Conservation (phyloP, 2,113 vertebrate species). For the Pipra filicauda region DNA sequence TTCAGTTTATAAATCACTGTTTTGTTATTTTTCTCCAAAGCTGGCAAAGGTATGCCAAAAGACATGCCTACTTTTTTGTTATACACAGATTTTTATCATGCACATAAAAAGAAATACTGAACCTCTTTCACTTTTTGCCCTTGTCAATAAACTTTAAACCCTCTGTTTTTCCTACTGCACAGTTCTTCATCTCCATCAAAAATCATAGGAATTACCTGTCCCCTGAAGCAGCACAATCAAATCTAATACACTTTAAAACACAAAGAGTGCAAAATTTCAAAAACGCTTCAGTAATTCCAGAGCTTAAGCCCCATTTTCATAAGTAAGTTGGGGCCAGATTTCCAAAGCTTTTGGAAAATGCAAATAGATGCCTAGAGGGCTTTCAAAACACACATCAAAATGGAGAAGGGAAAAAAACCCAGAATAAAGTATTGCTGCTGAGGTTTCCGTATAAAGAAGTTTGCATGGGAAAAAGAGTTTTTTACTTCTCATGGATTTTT, state of each 20-base stretch:
- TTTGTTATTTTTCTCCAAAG: not conserved
- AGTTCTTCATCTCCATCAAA: not conserved
- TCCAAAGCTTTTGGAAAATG: conserved; percentile 39
- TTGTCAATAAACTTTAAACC: not conserved
- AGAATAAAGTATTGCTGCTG: conserved; percentile 9
- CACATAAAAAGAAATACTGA: not conserved
- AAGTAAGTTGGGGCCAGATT: conserved; percentile 25
- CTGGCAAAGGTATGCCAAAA: not conserved
- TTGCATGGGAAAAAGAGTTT: not conserved
- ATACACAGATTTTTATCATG: not conserved
- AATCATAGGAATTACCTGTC: not conserved
- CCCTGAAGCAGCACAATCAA: conserved; percentile 14
- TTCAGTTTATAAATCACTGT: not conserved
- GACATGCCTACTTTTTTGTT: not conserved
- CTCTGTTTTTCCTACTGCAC: not conserved
- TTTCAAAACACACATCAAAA: conserved; percentile 39
- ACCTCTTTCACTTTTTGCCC: not conserved
- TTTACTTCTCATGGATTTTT: not conserved
- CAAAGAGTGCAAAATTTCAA: not conserved
- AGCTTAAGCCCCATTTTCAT: conserved; percentile 24
- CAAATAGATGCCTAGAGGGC: conserved; percentile 27
- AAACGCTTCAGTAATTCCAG: not conserved
- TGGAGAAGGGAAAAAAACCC: not conserved
- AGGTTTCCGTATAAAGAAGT: conserved; percentile 14
- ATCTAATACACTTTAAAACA: not conserved